Evolutionary conservation across 2,888 invertebrate species (phyloP), one percentile per base, ranked within the genome.

Genomic region (Spodoptera exigua): DNA sequence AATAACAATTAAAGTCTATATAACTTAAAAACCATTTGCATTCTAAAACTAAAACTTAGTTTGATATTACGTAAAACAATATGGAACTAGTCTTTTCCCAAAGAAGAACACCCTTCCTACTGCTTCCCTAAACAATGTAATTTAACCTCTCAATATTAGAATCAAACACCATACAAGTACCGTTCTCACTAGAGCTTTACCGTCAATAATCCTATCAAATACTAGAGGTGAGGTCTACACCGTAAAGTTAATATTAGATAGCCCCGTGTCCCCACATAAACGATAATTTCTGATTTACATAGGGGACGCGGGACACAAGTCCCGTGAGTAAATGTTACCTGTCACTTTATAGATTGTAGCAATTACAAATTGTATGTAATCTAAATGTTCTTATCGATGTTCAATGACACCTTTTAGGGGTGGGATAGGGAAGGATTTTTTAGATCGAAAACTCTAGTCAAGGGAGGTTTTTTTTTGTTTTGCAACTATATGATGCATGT

Each of bases 341-440:
- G 81, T 81, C 82, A 78, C 52, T 66, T 37, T 70, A 44, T 61
- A 79, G 84, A 83, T 86, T 82, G 76, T 70, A 72, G 60, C 80
- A 84, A 83, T 85, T 85, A 82, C 66, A 60, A 63, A 61, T 71
- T 73, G 70, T 78, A 76, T 74, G 76, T 64, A 65, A 79, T 74
- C 74, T 60, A 64, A 64, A 49, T 46, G 54, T 49, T 34, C 13
- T 52, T 40, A 46, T 13, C 40, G 12, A 12, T 27, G 35, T 34
- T 44, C 5, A 13, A 7, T 46, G 39, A 27, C 37, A 18, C 1
- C 13, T 44, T 10, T 17, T 34, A 14, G 21, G 0, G 16, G 14
- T 3, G 4, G 18, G 13, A 9, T 40, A 13, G 16, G 3, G n/a
- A 17, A n/a, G n/a, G n/a, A n/a, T n/a, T n/a, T n/a, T n/a, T n/a